Conservation (phyloP, 2,888 invertebrate species). For the Caenorhabditis zanzibari region DNA sequence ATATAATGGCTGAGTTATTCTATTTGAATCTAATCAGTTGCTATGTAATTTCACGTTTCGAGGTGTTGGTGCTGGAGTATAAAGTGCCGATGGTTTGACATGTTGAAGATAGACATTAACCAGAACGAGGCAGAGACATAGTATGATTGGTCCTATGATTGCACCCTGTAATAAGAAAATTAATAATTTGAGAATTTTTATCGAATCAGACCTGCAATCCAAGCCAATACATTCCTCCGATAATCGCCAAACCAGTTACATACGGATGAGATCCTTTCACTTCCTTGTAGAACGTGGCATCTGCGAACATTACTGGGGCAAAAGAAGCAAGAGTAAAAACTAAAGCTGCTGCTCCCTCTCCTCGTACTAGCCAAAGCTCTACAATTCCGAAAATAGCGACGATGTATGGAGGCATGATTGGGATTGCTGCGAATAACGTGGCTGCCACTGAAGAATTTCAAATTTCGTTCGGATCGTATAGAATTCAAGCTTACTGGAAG, state of each 20-base stretch:
- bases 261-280: constrained; percentile 98
- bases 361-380: constrained; percentile 92
- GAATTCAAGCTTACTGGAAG: constrained; percentile 73
- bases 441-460: constrained; percentile 88
- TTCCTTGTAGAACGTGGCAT: constrained; percentile 96
- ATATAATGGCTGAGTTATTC: constrained; percentile 16
- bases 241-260: constrained; percentile 96
- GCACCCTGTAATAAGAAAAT: constrained; percentile 88
- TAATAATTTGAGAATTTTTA: neutral
- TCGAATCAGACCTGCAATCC: constrained; percentile 87
- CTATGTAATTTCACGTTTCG: constrained; percentile 28
- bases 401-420: constrained; percentile 96
- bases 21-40: neutral
- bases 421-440: constrained; percentile 94
- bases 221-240: constrained; percentile 97
- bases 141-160: constrained; percentile 94
- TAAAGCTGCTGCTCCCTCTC: constrained; percentile 85
- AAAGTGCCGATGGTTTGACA: constrained; percentile 69
- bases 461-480: neutral
- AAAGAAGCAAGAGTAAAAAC: constrained; percentile 90
- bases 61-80: constrained; percentile 48
- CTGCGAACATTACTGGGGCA: constrained; percentile 93
- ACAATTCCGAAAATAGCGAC: constrained; percentile 95
- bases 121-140: constrained; percentile 95
- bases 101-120: constrained; percentile 86